These are phyloP conservation scores for Strigamia crassipes DNA, from an alignment of 2,888 invertebrate genomes.

Conservation along the genomic window DNA sequence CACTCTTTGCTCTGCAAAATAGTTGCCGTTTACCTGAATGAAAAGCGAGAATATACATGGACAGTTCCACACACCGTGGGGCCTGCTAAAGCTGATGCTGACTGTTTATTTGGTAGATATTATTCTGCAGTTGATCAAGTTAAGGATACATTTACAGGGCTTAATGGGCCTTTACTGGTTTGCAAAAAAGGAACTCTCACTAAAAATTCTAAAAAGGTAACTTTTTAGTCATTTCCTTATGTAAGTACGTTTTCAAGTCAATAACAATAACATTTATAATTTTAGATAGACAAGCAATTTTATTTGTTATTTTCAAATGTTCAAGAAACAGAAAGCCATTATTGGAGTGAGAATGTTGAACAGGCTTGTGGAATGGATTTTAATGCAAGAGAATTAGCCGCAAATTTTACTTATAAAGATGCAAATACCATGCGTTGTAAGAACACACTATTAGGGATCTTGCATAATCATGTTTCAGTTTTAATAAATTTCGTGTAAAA, in stretches of 20 bases:
- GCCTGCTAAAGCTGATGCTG: not conserved
- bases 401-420: not conserved
- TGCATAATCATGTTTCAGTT: no score
- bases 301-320: conserved; percentile 19
- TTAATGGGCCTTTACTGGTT: conserved; percentile 24
- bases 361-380: not conserved
- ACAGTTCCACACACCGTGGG: conserved; percentile 25
- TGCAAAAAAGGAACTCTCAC: not conserved
- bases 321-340: conserved; percentile 4
- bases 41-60: not conserved
- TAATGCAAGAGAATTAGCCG: not conserved
- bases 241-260: not conserved
- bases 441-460: not conserved
- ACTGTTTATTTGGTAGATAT: conserved; percentile 40
- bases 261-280: not conserved
- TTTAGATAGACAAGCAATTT: not conserved
- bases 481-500: no score
- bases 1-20: not conserved
- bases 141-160: conserved; percentile 36
- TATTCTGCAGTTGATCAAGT: conserved; percentile 40
- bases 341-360: not conserved
- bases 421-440: not conserved
- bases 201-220: no score
- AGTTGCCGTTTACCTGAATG: not conserved
- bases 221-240: no score